Evolutionary conservation across 2,113 vertebrate genomes (phyloP), one percentile per base, ranked within the genome.

Genomic region (Oreochromis spilurus): DNA sequence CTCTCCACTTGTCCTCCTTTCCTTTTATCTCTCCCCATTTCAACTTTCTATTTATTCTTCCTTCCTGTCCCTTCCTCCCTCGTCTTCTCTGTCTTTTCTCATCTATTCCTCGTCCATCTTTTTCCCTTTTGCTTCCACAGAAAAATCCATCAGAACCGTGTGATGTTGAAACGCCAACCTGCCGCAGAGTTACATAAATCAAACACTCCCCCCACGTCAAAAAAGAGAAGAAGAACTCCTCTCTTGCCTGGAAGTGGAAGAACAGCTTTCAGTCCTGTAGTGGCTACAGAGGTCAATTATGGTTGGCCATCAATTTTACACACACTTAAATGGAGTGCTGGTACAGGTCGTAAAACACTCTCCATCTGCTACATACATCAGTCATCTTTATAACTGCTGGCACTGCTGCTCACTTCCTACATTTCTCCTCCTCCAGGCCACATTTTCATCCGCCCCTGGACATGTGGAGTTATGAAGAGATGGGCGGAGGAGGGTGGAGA

Each of bases 311-410:
- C 94, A 95, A 96, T 96, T 95, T 96, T 89, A 96, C 92, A 93
- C 92, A 93, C 93, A 95, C 94, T 96, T 96, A 95, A 95, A 96
- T 79, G 92, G 93, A 97, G 95, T 93, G 94, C 91, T n/a, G 85
- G 89, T 90, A 82, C 95, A 91, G 91, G 91, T 90, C 89, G 53
- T 97, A 94, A 97, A 96, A 94, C 92, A 86, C 89, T 58, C 88
- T 91, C 93, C 93, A 89, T 94, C 95, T 93, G 92, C 93, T 93
- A 80, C 91, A 86, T 85, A 87, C 93, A 94, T 96, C 94, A 79
- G 75, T 96, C 95, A 95, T 92, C 93, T 95, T 95, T 95, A 95
- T 88, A 85, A 79, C 86, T 38, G 79, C 84, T 62, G 82, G 60
- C 26, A 6, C 82, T 34, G 79, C 60, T 75, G 80, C 88, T 80